A percentile compares a stretch with the other conserved stretches of the same genome.
Conservation (phyloP, 1,140 invertebrate species). For the Octopus bimaculoides region DNA sequence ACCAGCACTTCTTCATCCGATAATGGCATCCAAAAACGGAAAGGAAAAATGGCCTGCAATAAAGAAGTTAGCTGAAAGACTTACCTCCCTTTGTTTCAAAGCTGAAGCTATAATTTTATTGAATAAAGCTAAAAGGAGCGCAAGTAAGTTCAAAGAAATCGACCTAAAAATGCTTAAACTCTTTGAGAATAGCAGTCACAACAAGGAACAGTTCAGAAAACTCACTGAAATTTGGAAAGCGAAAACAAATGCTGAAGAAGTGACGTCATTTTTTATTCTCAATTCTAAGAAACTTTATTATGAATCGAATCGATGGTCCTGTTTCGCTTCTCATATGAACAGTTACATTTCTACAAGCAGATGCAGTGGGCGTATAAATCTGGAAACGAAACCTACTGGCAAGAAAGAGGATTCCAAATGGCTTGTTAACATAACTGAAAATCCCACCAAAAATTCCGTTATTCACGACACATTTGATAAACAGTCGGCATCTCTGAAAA, state of each 20-base stretch:
- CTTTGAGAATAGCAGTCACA: neutral
- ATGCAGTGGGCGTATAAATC: neutral
- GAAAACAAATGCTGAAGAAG: neutral
- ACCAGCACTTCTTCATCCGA: neutral
- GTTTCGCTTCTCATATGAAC: neutral
- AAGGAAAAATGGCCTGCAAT: neutral
- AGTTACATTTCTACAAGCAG: neutral
- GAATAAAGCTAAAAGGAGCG: neutral
- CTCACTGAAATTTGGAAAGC: neutral
- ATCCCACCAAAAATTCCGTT: neutral
- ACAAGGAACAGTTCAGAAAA: neutral
- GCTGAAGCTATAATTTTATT: neutral
- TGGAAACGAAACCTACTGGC: neutral
- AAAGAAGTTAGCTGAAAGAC: neutral
- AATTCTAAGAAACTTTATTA: neutral
- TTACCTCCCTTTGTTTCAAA: neutral
- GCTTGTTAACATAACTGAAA: neutral
- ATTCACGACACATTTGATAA: no score
- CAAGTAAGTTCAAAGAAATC: neutral
- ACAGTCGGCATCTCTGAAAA: neutral
- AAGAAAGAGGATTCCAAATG: neutral
- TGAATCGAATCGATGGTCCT: neutral
- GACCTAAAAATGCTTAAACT: neutral
- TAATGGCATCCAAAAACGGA: neutral
- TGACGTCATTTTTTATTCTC: neutral